Evolutionary conservation across 2,888 invertebrate species (phyloP), one percentile per base, ranked within the genome.

Genomic region (Panzeria rudis): DNA sequence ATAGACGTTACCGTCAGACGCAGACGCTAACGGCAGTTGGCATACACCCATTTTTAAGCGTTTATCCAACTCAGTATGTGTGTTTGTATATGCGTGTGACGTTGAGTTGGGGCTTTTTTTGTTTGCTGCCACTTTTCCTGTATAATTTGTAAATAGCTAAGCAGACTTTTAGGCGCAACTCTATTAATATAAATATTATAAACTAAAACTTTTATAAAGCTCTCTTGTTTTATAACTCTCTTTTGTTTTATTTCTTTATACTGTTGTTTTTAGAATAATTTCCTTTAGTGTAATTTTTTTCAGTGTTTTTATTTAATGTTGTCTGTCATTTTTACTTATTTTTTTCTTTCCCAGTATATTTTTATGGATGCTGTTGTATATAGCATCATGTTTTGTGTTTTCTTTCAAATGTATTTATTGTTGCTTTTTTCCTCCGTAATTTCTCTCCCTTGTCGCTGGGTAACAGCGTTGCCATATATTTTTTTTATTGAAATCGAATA

Each of bases 21-120:
- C 44, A 47, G 17, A 52, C 86, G 81, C 66, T 62, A 66, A 64
- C 88, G 85, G 90, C 89, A 89, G 88, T 81, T 87, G 87, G 90
- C 90, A 90, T 89, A 90, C 90, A 90, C 90, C 90, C 90, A 90
- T 90, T 90, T 90, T 90, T 87, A 84, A 86, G 86, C 87, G 86
- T 87, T 87, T 76, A 66, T 64, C 69, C 61, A 71, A 44, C 17
- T 82, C 20, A 29, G 71, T 84, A 69, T 61, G 62, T 71, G 64
- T 56, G 35, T 59, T n/a, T 69, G 38, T 6, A 20, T 56, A 11
- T 59, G 23, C 44, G 29, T 47, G 41, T 66, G 25, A 29, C 69
- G 59, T 71, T 66, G 47, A 23, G n/a, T 68, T 66, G 66, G 25
- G 17, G 8, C 3, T 20, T n/a, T 32, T 20, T 44, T 41, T 59